Evolutionary conservation across 2,113 vertebrate species (phyloP).

Genomic region (Limanda limanda): DNA sequence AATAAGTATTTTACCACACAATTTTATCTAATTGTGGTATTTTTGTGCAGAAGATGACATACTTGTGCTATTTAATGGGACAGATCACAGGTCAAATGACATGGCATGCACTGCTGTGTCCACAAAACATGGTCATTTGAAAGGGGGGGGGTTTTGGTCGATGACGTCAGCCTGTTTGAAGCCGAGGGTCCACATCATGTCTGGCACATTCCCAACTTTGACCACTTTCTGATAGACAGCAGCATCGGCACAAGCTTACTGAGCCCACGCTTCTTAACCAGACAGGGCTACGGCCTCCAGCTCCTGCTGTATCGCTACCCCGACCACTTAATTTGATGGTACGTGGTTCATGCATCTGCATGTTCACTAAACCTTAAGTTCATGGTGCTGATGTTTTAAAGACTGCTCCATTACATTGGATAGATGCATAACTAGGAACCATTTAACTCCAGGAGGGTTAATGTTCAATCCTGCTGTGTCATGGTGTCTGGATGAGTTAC

Average conservation of each 20-base stretch:
- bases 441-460: too few species aligned
- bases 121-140: too few species aligned
- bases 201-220: background rate
- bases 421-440: too few species aligned
- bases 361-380: too few species aligned
- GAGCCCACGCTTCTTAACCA: background rate
- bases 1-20: background rate
- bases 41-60: too few species aligned
- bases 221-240: background rate
- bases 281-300: background rate
- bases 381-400: too few species aligned
- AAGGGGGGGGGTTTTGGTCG: conserved; percentile 87
- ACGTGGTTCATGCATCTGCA: too few species aligned
- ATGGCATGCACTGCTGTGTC: too few species aligned
- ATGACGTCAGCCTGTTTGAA: conserved; percentile 90
- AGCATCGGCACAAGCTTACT: background rate
- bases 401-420: background rate
- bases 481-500: too few species aligned
- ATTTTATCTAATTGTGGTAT: too few species aligned
- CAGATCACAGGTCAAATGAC: background rate
- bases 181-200: conserved; percentile 78
- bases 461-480: too few species aligned
- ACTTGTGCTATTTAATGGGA: background rate
- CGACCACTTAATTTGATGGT: too few species aligned
- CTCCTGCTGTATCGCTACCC: background rate